A percentile compares a stretch with the other conserved stretches of the same genome.
These are phyloP conservation scores for Sinopyrophorus schimmeli DNA, from an alignment of 2,888 invertebrate species.

Conservation along the genomic window DNA sequence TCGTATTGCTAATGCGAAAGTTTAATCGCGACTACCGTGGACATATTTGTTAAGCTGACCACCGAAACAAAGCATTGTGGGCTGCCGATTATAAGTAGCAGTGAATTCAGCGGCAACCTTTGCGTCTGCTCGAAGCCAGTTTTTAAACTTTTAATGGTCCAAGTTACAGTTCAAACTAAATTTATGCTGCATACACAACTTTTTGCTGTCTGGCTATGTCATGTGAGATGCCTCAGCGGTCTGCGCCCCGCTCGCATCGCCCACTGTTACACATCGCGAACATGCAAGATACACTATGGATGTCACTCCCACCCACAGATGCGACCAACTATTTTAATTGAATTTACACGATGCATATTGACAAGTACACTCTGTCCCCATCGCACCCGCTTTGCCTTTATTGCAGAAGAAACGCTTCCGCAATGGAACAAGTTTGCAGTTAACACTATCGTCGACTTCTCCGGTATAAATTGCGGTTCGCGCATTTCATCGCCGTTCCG, in stretches of 20 bases:
- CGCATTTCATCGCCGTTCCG: constrained; percentile 4
- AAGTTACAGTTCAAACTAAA: constrained; percentile 48
- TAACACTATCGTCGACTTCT: constrained; percentile 28
- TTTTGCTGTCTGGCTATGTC: constrained; percentile 54
- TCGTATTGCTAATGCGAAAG: constrained; percentile 34
- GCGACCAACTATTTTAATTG: constrained; percentile 33
- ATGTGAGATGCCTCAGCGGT: constrained; percentile 43
- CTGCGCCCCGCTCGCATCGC: constrained; percentile 37
- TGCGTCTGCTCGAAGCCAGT: constrained; percentile 51
- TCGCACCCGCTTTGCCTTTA: constrained; percentile 11
- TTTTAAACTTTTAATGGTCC: constrained; percentile 54
- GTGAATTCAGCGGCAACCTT: constrained; percentile 43
- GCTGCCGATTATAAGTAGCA: constrained; percentile 43
- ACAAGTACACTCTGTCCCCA: constrained; percentile 20
- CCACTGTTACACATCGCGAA: constrained; percentile 39
- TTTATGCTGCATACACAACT: constrained; percentile 47
- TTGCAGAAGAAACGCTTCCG: constrained; percentile 15
- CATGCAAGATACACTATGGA: constrained; percentile 31
- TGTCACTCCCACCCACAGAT: constrained; percentile 32
- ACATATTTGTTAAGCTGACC: constrained; percentile 38
- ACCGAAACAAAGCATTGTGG: constrained; percentile 44
- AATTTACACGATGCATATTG: constrained; percentile 32
- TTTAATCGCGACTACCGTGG: constrained; percentile 37
- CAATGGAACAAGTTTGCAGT: constrained; percentile 25
- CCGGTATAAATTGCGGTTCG: constrained; percentile 15